These are phyloP conservation scores for Apis cerana DNA, from an alignment of 1,140 invertebrate species.

Conservation along the genomic window DNA sequence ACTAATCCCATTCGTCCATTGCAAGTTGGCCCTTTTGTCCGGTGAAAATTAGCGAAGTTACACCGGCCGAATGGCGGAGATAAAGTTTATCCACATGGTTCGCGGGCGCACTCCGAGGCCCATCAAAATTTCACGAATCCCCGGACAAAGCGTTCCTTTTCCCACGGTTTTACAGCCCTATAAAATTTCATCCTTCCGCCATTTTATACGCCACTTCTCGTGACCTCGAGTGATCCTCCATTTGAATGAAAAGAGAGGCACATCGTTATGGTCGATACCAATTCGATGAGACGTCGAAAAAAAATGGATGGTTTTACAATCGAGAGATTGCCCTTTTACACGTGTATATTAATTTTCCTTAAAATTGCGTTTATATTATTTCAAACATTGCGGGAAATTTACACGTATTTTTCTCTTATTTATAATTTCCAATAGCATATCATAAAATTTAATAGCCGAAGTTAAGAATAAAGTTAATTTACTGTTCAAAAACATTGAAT, in stretches of 20 bases:
- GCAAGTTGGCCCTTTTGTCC: not conserved
- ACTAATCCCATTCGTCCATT: not conserved
- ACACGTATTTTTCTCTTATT: too few species aligned
- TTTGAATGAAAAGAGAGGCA: not conserved
- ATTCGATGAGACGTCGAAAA: too few species aligned
- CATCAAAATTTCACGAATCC: conserved; percentile 7
- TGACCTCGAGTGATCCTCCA: not conserved
- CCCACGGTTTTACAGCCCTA: not conserved
- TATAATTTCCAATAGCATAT: too few species aligned
- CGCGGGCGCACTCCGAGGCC: not conserved
- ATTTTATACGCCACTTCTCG: not conserved
- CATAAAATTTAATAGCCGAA: too few species aligned
- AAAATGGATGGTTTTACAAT: too few species aligned
- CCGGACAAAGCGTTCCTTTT: not conserved
- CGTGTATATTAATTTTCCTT: too few species aligned
- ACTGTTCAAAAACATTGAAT: too few species aligned
- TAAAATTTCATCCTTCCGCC: not conserved
- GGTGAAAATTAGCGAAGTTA: not conserved
- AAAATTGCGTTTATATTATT: too few species aligned
- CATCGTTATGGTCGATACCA: too few species aligned
- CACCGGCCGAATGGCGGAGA: not conserved
- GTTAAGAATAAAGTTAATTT: too few species aligned
- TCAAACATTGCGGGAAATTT: too few species aligned
- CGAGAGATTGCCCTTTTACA: too few species aligned
- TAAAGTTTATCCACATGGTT: conserved; percentile 15